Conservation (phyloP, 2,888 invertebrate species). For the Nomada fucata region DNA sequence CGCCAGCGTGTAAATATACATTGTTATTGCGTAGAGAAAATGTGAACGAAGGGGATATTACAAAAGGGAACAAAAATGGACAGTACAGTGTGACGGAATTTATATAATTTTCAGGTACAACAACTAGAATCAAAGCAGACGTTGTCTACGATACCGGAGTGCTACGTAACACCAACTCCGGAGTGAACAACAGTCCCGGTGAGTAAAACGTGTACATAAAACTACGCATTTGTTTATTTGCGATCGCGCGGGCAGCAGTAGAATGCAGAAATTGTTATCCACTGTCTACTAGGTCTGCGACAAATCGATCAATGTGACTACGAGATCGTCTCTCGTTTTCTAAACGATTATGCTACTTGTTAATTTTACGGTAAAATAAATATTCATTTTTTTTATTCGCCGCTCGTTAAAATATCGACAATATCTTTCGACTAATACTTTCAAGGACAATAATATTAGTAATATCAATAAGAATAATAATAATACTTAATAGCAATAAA, state of each 20-base stretch:
- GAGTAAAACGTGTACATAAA: constrained; percentile 19
- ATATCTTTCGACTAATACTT: background rate
- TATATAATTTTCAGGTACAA: constrained; percentile 74
- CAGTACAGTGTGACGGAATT: constrained; percentile 17
- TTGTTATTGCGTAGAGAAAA: background rate
- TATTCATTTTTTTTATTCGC: background rate
- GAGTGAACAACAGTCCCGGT: constrained; percentile 42
- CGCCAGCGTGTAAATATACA: constrained; percentile 85
- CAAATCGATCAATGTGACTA: background rate
- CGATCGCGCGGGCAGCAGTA: background rate
- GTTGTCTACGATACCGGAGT: constrained; percentile 79
- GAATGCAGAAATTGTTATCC: background rate
- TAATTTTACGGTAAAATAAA: background rate
- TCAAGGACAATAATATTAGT: background rate
- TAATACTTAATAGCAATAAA: background rate
- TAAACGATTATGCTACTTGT: no score
- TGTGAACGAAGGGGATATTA: background rate
- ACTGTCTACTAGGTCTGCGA: background rate
- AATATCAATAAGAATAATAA: background rate
- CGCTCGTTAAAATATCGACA: background rate
- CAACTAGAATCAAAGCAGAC: constrained; percentile 79
- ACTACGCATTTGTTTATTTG: background rate
- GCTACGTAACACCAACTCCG: constrained; percentile 52
- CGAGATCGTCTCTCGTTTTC: no score
- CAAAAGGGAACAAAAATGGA: constrained; percentile 21